phyloP scores from a whole-genome alignment of 2,888 invertebrate species.

The Halocaridina rubra region DNA sequence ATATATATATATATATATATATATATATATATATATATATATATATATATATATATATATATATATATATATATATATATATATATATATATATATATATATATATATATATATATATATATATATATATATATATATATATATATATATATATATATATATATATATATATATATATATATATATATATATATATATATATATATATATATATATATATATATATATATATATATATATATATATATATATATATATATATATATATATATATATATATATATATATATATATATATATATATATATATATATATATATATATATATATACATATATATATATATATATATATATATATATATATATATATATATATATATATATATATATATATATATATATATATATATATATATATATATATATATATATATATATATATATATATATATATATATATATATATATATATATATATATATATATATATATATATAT shows the following conservation, averaged over 20 bases:
- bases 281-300: not conserved
- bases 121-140: not conserved
- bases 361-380: slow-evolving; percentile 14
- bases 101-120: not conserved
- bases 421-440: slow-evolving; percentile 8
- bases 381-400: slow-evolving; percentile 11
- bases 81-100: not conserved
- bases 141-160: not conserved
- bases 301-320: not conserved
- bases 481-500: slow-evolving; percentile 4
- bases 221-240: not conserved
- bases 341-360: not conserved
- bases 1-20: not conserved
- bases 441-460: not conserved
- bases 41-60: not conserved
- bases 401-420: slow-evolving; percentile 8
- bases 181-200: not conserved
- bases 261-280: not conserved
- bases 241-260: not conserved
- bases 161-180: not conserved
- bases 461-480: not conserved
- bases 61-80: not conserved
- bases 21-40: not conserved
- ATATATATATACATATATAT: not conserved
- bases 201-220: not conserved